Conservation (phyloP, 2,797 vertebrate genomes). For the Mastacembelus armatus region DNA sequence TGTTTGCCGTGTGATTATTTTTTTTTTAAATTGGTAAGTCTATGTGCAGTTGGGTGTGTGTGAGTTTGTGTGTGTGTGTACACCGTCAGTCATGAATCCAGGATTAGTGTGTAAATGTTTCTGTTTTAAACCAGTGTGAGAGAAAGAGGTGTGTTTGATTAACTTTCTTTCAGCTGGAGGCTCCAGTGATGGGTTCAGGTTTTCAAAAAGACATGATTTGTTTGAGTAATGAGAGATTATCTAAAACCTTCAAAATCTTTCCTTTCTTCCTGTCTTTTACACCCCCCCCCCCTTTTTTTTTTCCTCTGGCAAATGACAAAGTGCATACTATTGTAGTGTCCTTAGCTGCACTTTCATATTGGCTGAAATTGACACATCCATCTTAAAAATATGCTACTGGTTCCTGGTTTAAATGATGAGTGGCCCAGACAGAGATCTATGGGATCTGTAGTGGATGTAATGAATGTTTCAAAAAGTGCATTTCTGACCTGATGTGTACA, state of each 20-base stretch:
- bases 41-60: no score
- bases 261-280: not conserved
- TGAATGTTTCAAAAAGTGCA: constrained; percentile 46
- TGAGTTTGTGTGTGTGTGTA: not conserved
- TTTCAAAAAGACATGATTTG: not conserved
- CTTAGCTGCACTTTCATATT: constrained; percentile 23
- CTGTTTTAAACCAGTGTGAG: constrained; percentile 47
- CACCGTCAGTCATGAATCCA: constrained; percentile 37
- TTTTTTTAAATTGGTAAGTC: no score
- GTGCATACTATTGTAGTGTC: not conserved
- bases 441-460: constrained; percentile 40
- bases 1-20: constrained; percentile 47
- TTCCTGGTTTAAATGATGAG: constrained; percentile 47
- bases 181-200: constrained; percentile 7
- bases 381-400: constrained; percentile 42
- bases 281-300: no score
- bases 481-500: constrained; percentile 32
- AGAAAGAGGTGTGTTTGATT: constrained; percentile 18
- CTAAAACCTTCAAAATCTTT: not conserved
- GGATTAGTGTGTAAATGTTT: constrained; percentile 51
- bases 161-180: no score
- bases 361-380: constrained; percentile 42
- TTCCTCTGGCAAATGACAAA: not conserved
- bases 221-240: not conserved
- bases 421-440: constrained; percentile 19